Conservation (phyloP, 30 jellyfish, hydroid and myxozoan genomes). For the Mastigias papua region DNA sequence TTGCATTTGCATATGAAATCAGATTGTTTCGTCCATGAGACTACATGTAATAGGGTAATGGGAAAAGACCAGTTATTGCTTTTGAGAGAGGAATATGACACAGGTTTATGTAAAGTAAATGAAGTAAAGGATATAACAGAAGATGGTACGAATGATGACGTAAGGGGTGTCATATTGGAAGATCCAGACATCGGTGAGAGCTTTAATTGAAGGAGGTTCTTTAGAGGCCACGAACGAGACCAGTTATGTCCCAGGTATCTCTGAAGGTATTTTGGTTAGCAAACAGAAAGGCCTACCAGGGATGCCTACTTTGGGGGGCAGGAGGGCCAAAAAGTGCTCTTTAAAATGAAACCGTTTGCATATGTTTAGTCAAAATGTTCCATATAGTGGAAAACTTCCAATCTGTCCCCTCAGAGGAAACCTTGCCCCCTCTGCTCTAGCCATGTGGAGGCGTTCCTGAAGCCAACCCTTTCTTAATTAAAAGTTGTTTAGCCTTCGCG, state of each 20-base stretch:
- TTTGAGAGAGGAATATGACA: neutral
- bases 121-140: neutral
- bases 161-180: neutral
- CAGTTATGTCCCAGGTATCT: slow-evolving; percentile 68
- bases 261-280: slow-evolving; percentile 4
- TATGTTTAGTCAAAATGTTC: no score
- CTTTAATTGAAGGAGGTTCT: neutral
- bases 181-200: neutral
- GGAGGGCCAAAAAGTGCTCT: no score
- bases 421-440: no score
- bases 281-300: no score
- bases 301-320: no score
- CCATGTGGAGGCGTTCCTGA: no score
- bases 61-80: neutral
- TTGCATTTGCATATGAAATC: no score
- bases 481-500: no score
- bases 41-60: neutral
- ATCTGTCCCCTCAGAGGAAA: no score
- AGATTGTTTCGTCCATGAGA: neutral
- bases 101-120: neutral
- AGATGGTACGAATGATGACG: neutral
- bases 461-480: no score
- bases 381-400: no score
- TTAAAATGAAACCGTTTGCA: no score
- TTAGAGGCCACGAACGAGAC: slow-evolving; percentile 27